phyloP scores from a whole-genome alignment of 2,888 invertebrate genomes.

The Sepioteuthis lessoniana region DNA sequence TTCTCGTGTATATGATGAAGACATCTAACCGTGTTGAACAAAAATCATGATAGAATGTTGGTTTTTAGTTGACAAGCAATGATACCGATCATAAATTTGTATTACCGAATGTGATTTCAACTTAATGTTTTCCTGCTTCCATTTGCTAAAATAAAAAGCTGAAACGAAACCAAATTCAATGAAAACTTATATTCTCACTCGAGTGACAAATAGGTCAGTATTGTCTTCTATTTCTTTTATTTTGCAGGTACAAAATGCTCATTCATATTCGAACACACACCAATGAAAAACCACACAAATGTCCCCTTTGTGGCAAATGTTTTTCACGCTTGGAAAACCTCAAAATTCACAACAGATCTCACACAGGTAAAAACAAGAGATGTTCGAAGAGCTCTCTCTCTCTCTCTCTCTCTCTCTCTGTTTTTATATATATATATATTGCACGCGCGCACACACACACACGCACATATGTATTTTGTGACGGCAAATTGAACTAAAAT shows the following conservation, averaged over 20 bases:
- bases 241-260: slow-evolving; percentile 90
- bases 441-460: no score
- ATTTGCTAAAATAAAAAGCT: neutral
- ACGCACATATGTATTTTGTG: no score
- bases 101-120: neutral
- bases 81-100: neutral
- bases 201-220: neutral
- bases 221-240: slow-evolving; percentile 49
- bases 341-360: slow-evolving; percentile 92
- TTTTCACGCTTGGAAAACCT: slow-evolving; percentile 93
- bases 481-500: no score
- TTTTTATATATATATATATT: no score
- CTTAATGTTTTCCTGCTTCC: neutral
- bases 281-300: slow-evolving; percentile 93
- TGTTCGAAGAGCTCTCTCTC: neutral
- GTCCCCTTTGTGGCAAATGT: slow-evolving; percentile 89
- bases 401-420: neutral
- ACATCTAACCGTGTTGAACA: no score
- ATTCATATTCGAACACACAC: slow-evolving; percentile 95
- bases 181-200: neutral
- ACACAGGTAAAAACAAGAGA: slow-evolving; percentile 79
- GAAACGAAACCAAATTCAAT: neutral
- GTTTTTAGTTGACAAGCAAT: neutral
- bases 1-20: no score
- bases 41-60: no score